Evolutionary conservation across 2,888 invertebrate species (phyloP).

Genomic region (Leptodirus hochenwartii): DNA sequence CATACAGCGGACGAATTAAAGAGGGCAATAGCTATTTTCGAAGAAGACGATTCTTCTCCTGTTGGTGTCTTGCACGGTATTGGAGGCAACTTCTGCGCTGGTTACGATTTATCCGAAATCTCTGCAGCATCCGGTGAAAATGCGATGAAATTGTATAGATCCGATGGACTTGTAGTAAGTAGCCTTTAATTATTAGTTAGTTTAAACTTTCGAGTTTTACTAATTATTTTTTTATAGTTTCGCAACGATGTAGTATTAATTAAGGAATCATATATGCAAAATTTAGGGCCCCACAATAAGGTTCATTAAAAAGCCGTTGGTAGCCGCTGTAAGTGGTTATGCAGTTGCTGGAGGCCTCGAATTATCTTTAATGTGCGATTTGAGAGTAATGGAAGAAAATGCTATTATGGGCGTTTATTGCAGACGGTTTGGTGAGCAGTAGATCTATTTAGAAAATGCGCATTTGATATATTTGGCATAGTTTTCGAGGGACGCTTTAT

Average conservation of each 20-base stretch:
- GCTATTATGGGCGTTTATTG: slow-evolving; percentile 76
- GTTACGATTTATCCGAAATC: slow-evolving; percentile 72
- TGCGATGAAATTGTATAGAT: too few species aligned
- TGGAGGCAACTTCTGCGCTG: slow-evolving; percentile 89
- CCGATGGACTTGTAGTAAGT: too few species aligned
- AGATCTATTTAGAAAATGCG: not conserved
- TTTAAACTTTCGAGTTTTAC: too few species aligned
- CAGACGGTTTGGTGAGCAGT: slow-evolving; percentile 56
- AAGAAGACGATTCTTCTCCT: slow-evolving; percentile 47
- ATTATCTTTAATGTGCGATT: slow-evolving; percentile 77
- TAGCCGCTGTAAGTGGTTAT: slow-evolving; percentile 81
- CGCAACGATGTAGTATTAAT: slow-evolving; percentile 4
- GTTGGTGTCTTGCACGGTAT: slow-evolving; percentile 73
- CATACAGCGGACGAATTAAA: slow-evolving; percentile 47
- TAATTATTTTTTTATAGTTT: not conserved
- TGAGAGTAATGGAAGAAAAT: slow-evolving; percentile 72
- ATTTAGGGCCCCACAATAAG: slow-evolving; percentile 45
- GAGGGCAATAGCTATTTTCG: slow-evolving; percentile 59
- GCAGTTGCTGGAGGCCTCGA: slow-evolving; percentile 86
- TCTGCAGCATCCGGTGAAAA: slow-evolving; percentile 20
- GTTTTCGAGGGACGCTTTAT: not conserved
- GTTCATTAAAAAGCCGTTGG: slow-evolving; percentile 64
- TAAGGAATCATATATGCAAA: slow-evolving; percentile 1
- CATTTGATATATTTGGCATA: slow-evolving; percentile 2
- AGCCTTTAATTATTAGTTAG: not conserved